Base-by-base conservation (phyloP, 2,113 vertebrate genomes). In the Tyto alba region DNA sequence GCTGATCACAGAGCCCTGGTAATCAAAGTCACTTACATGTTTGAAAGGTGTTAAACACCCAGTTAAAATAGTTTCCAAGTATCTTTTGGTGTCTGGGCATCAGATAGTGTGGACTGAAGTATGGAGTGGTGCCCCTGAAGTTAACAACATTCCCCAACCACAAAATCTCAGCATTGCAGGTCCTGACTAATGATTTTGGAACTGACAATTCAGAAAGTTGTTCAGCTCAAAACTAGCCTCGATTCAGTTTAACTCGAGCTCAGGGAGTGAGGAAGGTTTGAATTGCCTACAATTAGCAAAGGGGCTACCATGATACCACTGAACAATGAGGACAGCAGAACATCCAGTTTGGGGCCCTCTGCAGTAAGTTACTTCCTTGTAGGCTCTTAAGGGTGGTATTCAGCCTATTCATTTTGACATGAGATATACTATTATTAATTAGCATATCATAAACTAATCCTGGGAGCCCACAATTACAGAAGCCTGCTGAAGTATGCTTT, bases 1-100 rank as follows among this genome's bases (percentile, higher is more conserved):
- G 86, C 80, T 89, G 91, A 95, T 94, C 80, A 85, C 89, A 95
- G 71, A 77, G 77, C 63, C 60, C 62, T 30, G 74, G 40, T 55
- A 93, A 88, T 88, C 89, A 82, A 92, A 95, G 88, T 22, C 85
- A 17, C 59, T 69, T 85, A 82, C 38, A 26, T 11, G 13, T 75
- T 43, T 50, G 50, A 76, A 95, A 94, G 78, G 41, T 17, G 62
- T 89, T 73, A 60, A 85, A 76, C 82, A 79, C 74, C 48, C 71
- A 20, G 71, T 11, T 71, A 56, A 73, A 95, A 81, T 1, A 17
- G 59, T 69, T 93, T 69, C 82, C 71, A 47, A 69, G 74, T 11
- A 19, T 32, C 80, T 50, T 64, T 73, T 75, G 47, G 26, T 75
- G 68, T 32, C 76, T 90, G 73, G 52, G 40, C 57, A 88, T 50